Percentiles rank a stretch among this genome's conserved stretches.
These are phyloP conservation scores for Scaptomyza cyrtandrae DNA, from an alignment of 2,888 invertebrate genomes.

Conservation along the genomic window DNA sequence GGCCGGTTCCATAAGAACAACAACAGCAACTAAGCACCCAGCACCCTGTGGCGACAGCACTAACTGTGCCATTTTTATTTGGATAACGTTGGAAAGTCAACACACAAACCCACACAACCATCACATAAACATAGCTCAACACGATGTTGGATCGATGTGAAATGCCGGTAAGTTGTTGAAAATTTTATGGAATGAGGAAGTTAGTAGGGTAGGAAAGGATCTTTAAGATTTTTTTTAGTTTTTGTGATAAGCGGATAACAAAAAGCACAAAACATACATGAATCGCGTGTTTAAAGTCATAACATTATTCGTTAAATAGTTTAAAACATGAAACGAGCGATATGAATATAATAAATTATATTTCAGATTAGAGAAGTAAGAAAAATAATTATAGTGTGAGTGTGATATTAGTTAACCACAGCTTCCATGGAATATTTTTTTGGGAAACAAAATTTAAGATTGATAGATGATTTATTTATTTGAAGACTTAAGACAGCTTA, in stretches of 20 bases:
- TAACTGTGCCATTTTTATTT: constrained; percentile 47
- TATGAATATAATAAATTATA: too few species aligned
- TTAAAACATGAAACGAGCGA: background rate
- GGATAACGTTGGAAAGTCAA: constrained; percentile 55
- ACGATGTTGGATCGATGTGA: constrained; percentile 83
- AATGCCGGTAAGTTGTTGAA: constrained; percentile 79
- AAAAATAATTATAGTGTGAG: too few species aligned
- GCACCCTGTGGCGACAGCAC: constrained; percentile 40
- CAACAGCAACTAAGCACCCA: constrained; percentile 54
- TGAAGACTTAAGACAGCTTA: too few species aligned
- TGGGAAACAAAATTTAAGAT: too few species aligned
- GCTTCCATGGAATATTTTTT: too few species aligned
- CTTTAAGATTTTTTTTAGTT: constrained; percentile 13
- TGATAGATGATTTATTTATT: too few species aligned
- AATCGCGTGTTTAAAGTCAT: background rate
- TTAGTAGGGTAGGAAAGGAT: background rate
- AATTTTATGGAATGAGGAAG: constrained; percentile 1
- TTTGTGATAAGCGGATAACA: constrained; percentile 1
- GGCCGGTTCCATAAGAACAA: constrained; percentile 60
- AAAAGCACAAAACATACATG: constrained; percentile 6
- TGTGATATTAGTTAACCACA: too few species aligned
- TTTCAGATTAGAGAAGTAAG: too few species aligned
- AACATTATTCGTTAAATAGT: background rate
- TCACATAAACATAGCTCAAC: constrained; percentile 35
- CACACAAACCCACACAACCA: constrained; percentile 14